phyloP scores from a whole-genome alignment of 2,113 vertebrate species.

The Pomatostomus ruficeps region DNA sequence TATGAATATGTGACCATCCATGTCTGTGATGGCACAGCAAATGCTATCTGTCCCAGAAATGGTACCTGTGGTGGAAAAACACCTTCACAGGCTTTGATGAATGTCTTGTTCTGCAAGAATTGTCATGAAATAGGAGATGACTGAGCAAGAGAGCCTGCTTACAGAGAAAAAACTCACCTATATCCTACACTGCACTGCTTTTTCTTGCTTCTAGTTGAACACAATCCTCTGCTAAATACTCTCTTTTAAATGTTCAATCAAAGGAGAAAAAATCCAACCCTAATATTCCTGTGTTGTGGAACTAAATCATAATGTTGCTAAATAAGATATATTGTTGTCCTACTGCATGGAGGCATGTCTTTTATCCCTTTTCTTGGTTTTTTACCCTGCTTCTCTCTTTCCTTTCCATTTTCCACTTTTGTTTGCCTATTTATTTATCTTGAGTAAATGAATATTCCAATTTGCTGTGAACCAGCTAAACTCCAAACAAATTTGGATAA shows the following conservation, averaged over 20 bases:
- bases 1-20: background rate
- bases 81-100: background rate
- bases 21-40: background rate
- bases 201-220: background rate
- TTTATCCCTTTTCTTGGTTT: background rate
- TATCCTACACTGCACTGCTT: background rate
- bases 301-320: background rate
- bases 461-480: background rate
- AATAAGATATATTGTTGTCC: background rate
- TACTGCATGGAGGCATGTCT: background rate
- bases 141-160: background rate
- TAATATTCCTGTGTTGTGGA: background rate
- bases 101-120: background rate
- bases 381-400: background rate
- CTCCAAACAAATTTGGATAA: background rate
- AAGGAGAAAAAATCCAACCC: background rate
- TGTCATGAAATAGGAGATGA: background rate
- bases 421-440: background rate
- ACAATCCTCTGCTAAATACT: background rate
- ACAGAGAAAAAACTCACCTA: background rate
- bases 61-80: background rate
- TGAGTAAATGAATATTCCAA: background rate
- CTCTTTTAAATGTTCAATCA: background rate
- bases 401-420: background rate
- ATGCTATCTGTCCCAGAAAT: background rate